phyloP scores from a whole-genome alignment of 1,140 invertebrate species.

The Psilanteris sp. region DNA sequence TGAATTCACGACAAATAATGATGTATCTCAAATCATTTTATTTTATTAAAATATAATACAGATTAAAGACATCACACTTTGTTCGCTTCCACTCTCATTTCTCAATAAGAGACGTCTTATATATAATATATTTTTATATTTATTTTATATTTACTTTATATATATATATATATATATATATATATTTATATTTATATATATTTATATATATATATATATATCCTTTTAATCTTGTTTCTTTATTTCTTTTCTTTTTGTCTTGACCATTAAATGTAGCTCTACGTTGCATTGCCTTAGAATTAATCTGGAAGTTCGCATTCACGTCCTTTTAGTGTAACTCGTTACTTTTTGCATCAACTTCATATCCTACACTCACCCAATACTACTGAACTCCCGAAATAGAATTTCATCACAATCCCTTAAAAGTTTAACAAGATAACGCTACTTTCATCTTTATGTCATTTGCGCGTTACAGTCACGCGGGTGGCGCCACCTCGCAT shows the following conservation, averaged over 20 bases:
- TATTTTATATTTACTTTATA: constrained; percentile 23
- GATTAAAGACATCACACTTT: constrained; percentile 59
- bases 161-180: not conserved
- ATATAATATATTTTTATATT: constrained; percentile 45
- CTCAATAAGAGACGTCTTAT: constrained; percentile 40
- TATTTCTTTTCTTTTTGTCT: constrained; percentile 8
- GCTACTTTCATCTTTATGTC: constrained; percentile 25
- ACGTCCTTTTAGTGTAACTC: constrained; percentile 6
- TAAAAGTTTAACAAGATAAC: constrained; percentile 34
- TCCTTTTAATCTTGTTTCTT: constrained; percentile 8
- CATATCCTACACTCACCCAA: not conserved
- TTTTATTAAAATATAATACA: constrained; percentile 65
- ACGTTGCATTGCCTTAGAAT: constrained; percentile 20
- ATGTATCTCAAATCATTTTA: constrained; percentile 58
- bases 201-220: no score
- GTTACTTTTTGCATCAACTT: not conserved
- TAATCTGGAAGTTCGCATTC: constrained; percentile 16
- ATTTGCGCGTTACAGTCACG: not conserved
- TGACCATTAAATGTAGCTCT: constrained; percentile 15
- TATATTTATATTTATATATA: no score
- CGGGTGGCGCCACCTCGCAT: constrained; percentile 1
- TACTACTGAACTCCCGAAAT: constrained; percentile 6
- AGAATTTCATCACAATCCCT: constrained; percentile 13
- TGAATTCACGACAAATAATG: constrained; percentile 24
- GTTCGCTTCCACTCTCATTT: constrained; percentile 46